phyloP scores from a whole-genome alignment of 2,888 invertebrate species.

The Dryadula phaetusa region DNA sequence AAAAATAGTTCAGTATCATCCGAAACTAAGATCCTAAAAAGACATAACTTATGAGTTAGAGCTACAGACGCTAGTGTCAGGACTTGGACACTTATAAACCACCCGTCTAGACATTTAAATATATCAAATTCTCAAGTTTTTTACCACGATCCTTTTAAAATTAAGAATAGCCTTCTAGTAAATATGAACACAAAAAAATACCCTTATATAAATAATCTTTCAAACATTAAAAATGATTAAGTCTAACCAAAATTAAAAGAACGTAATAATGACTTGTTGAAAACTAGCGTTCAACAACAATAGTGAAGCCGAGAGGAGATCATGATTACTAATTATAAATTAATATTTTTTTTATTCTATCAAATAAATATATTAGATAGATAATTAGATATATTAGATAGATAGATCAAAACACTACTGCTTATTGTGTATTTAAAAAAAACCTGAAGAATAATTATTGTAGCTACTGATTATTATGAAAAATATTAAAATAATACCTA shows the following conservation, averaged over 20 bases:
- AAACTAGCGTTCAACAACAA: background rate
- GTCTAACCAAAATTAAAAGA: background rate
- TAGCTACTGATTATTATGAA: too few species aligned
- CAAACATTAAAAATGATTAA: background rate
- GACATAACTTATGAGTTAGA: conserved; percentile 23
- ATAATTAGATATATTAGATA: too few species aligned
- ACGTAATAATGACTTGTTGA: background rate
- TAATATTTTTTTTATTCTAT: too few species aligned
- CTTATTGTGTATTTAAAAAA: too few species aligned
- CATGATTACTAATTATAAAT: background rate
- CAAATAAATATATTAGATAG: too few species aligned
- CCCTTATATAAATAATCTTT: too few species aligned
- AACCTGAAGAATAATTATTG: too few species aligned
- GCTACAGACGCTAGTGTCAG: conserved; percentile 33
- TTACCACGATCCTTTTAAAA: conserved; percentile 31
- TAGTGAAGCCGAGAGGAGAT: background rate
- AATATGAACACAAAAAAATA: background rate
- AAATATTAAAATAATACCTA: too few species aligned
- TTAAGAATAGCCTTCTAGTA: background rate
- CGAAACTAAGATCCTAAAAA: too few species aligned
- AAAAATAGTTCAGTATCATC: too few species aligned
- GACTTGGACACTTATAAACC: conserved; percentile 31
- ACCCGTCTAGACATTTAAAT: conserved; percentile 45
- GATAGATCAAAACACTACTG: too few species aligned
- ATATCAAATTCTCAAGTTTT: conserved; percentile 42